Evolutionary conservation across 92 coral and sea anemone species (phyloP), one percentile per base, ranked within the genome.

Genomic region (Porites rus): DNA sequence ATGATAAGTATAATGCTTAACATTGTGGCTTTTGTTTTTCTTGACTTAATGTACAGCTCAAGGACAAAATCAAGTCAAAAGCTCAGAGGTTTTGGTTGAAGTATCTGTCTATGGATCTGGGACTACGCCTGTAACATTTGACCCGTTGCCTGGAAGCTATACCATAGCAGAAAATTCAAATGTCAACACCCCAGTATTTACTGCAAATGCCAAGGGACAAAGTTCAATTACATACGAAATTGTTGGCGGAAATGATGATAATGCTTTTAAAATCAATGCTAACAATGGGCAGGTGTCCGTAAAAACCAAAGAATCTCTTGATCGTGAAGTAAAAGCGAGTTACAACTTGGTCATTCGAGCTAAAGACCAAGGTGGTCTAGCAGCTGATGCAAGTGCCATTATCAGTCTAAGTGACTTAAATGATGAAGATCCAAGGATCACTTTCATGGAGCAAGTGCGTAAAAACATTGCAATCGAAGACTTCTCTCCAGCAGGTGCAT

Each of bases 301-400:
- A 14, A 8, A 10, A 13, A 54, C 60, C 1, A 56, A 31, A 14
- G 46, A 10, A 3, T 11, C 83, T 31, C 84, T 96, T 70, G 93
- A 96, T 76, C 92, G 92, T 54, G 99, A 96, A 78, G 76, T 51
- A 17, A 79, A 79, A 79, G 72, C 76, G 14, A 64, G 75, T 10
- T 96, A 93, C 77, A 91, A 73, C n/a, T 86, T 96, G 65, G 89
- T 85, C 18, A 58, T 96, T 58, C 98, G 98, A 31, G 99, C 96
- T 38, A 78, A 65, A 24, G 18, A 53, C 10, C 65, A 58, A 22
- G 68, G 65, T 38, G 46, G 6, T 20, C 65, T 92, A 79, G 98
- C 92, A 14, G 51, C 77, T 28, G 93, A 94, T 56, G 96, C 95
- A 71, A 74, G 89, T 6, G 80, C 92, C 64, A 86, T 79, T 10